phyloP scores from a whole-genome alignment of 2,888 invertebrate genomes.

The Drosophila formosana region DNA sequence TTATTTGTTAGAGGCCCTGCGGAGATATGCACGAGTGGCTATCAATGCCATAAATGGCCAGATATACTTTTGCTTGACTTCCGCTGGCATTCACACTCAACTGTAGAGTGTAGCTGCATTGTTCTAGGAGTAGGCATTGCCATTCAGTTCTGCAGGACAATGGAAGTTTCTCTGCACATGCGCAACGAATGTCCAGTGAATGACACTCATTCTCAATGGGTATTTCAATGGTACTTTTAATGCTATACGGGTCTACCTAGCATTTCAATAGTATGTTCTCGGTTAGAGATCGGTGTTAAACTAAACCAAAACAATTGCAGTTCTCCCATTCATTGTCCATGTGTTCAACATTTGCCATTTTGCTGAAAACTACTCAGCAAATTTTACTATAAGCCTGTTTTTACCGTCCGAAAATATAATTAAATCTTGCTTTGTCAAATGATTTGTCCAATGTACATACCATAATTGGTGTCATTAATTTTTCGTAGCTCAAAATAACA shows the following conservation, averaged over 20 bases:
- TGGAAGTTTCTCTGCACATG: constrained; percentile 60
- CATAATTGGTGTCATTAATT: not conserved
- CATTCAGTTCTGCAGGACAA: constrained; percentile 68
- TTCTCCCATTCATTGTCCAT: constrained; percentile 9
- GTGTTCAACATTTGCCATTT: constrained; percentile 16
- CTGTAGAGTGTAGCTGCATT: constrained; percentile 61
- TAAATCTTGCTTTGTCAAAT: not conserved
- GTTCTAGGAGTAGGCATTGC: constrained; percentile 61
- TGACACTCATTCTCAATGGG: constrained; percentile 47
- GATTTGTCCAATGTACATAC: not conserved
- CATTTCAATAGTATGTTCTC: constrained; percentile 13
- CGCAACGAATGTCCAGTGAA: constrained; percentile 66
- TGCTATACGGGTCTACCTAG: constrained; percentile 23
- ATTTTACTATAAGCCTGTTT: not conserved
- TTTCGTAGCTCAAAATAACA: not conserved
- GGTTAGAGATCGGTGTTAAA: constrained; percentile 10
- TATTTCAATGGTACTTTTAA: constrained; percentile 18
- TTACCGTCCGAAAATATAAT: not conserved
- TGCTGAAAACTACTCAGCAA: not conserved
- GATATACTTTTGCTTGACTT: constrained; percentile 48
- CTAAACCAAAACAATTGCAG: constrained; percentile 28
- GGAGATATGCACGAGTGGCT: constrained; percentile 72
- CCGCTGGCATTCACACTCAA: constrained; percentile 71
- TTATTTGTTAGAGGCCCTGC: constrained; percentile 58
- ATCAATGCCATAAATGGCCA: constrained; percentile 58